phyloP scores from a whole-genome alignment of 2,797 vertebrate genomes.

The Steatocranus sp. region DNA sequence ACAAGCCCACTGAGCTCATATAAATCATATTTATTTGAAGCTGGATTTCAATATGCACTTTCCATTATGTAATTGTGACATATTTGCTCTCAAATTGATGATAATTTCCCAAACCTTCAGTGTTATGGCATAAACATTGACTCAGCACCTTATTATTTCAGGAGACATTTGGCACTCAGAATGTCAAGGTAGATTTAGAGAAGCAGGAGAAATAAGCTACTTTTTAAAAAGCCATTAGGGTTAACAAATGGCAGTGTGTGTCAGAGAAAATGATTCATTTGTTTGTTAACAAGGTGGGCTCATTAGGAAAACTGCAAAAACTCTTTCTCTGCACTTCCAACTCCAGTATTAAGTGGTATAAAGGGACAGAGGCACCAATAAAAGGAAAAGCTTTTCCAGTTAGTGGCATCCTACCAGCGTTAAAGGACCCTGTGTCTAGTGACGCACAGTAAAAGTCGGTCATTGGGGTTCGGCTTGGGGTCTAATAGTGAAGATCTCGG shows the following conservation, averaged over 20 bases:
- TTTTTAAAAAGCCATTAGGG: conserved; percentile 31
- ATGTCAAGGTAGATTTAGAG: background rate
- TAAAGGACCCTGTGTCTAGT: conserved; percentile 22
- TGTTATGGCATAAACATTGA: background rate
- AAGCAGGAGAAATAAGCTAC: conserved; percentile 31
- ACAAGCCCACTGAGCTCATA: background rate
- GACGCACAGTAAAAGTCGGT: background rate
- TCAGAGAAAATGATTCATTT: background rate
- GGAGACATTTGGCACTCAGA: conserved; percentile 1
- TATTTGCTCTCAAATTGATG: background rate
- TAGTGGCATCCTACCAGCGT: background rate
- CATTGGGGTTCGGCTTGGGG: background rate
- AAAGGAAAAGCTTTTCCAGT: background rate
- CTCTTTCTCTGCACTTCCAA: background rate
- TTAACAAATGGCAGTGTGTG: conserved; percentile 1
- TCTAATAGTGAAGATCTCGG: background rate
- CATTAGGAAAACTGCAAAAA: background rate
- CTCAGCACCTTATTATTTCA: background rate
- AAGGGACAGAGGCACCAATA: background rate
- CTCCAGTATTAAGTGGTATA: background rate
- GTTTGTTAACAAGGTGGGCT: background rate
- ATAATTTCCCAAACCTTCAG: background rate
- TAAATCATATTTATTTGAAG: conserved; percentile 21
- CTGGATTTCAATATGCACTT: background rate
- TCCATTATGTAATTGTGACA: background rate